A percentile compares a stretch with the other conserved stretches of the same genome.
These are phyloP conservation scores for Ctenoplectra terminalis DNA, from an alignment of 1,140 invertebrate genomes.

Conservation along the genomic window DNA sequence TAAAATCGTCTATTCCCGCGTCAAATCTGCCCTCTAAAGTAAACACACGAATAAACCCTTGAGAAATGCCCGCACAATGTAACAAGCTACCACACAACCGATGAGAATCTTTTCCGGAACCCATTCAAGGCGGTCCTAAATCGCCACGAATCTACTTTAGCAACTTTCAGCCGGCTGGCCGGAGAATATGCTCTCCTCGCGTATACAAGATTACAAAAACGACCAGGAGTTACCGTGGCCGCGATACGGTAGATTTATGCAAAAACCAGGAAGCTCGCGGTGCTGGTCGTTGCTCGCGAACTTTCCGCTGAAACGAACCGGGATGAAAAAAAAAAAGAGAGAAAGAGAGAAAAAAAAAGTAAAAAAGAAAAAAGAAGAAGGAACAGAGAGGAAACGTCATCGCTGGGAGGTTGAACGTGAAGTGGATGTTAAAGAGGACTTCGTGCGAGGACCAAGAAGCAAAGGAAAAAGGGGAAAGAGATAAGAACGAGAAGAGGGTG, in stretches of 20 bases:
- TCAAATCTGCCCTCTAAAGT: not conserved
- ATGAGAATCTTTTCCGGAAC: not conserved
- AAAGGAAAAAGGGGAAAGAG: constrained; percentile 16
- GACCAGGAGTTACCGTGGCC: constrained; percentile 11
- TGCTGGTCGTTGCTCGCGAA: not conserved
- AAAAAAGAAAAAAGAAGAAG: not conserved
- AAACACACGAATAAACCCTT: not conserved
- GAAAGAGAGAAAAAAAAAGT: not conserved
- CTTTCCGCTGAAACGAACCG: constrained; percentile 12
- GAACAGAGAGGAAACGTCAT: constrained; percentile 44
- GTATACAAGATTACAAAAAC: constrained; percentile 52
- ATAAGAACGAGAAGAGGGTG: not conserved
- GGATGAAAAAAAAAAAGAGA: not conserved
- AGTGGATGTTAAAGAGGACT: constrained; percentile 55
- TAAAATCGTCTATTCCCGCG: no score
- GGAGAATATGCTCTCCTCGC: constrained; percentile 3
- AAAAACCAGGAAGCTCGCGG: not conserved
- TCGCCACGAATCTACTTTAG: constrained; percentile 37
- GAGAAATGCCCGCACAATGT: not conserved
- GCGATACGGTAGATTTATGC: constrained; percentile 51
- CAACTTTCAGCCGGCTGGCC: constrained; percentile 26
- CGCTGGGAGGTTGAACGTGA: constrained; percentile 58
- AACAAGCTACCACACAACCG: not conserved
- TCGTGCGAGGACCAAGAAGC: not conserved
- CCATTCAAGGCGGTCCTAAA: not conserved